phyloP scores from a whole-genome alignment of 2,888 invertebrate genomes.

The Vannuccia rotundouncinata region DNA sequence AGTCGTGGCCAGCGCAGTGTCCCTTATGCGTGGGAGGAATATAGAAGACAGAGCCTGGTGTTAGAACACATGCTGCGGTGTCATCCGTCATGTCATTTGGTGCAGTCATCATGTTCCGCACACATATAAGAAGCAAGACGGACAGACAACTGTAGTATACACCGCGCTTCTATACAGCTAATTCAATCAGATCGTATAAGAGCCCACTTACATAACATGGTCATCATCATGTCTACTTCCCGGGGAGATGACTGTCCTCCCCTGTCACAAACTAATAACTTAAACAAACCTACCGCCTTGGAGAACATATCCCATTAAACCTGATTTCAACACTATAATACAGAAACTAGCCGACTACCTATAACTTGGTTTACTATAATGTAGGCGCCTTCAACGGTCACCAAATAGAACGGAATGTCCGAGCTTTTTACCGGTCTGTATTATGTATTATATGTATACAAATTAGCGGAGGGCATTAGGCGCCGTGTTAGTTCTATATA shows the following conservation, averaged over 20 bases:
- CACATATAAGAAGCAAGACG: too few species aligned
- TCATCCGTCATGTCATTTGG: not conserved
- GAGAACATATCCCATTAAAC: not conserved
- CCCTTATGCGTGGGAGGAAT: too few species aligned
- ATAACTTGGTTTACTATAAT: too few species aligned
- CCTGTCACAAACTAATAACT: not conserved
- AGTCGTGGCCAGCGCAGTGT: too few species aligned
- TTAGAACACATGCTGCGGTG: not conserved
- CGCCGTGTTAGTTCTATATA: not conserved
- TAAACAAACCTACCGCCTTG: not conserved
- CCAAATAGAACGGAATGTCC: too few species aligned
- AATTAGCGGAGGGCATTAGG: not conserved
- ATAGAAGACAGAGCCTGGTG: not conserved
- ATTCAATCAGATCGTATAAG: not conserved
- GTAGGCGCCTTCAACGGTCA: not conserved
- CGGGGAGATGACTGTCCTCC: too few species aligned
- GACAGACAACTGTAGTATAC: not conserved
- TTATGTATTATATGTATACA: not conserved
- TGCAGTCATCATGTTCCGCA: not conserved
- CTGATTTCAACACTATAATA: not conserved
- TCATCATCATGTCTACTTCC: not conserved
- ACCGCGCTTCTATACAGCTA: not conserved
- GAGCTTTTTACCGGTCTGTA: too few species aligned
- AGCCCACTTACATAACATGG: not conserved
- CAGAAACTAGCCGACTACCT: too few species aligned